These are phyloP conservation scores for Amblyraja radiata DNA, from an alignment of 2,797 vertebrate species.

Conservation along the genomic window DNA sequence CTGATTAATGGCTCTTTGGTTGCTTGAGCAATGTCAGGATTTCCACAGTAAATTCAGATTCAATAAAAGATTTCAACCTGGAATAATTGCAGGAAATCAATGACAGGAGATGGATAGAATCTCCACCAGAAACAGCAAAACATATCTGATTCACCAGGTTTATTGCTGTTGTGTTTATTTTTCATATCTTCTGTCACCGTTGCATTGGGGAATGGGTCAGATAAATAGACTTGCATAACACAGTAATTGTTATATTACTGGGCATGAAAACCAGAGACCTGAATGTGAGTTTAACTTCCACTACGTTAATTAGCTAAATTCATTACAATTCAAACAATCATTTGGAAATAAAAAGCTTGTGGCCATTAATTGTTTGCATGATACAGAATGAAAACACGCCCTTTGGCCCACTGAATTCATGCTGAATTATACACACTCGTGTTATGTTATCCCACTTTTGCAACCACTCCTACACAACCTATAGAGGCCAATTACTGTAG, in stretches of 20 bases:
- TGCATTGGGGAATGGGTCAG: background rate
- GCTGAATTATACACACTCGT: too few relatives aligned
- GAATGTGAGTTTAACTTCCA: background rate
- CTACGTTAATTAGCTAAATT: background rate
- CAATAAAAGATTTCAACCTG: background rate
- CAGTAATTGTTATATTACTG: background rate
- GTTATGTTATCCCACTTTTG: too few relatives aligned
- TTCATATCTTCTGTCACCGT: background rate
- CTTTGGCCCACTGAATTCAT: too few relatives aligned
- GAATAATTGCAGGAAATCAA: background rate
- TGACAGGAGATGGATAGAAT: background rate
- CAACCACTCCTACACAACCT: too few relatives aligned
- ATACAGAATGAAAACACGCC: too few relatives aligned
- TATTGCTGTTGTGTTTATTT: background rate
- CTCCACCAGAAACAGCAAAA: background rate
- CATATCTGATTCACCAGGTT: background rate
- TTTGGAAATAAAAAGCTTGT: background rate
- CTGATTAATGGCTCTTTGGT: background rate
- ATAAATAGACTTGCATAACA: background rate
- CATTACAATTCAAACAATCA: background rate
- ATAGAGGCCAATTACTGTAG: too few relatives aligned
- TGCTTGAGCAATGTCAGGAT: background rate
- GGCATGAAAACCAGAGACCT: background rate
- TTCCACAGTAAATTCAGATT: background rate
- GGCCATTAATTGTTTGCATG: background rate